Evolutionary conservation across 2,113 vertebrate species (phyloP), one percentile per base, ranked within the genome.

Genomic region (Clarias macrocephalus): DNA sequence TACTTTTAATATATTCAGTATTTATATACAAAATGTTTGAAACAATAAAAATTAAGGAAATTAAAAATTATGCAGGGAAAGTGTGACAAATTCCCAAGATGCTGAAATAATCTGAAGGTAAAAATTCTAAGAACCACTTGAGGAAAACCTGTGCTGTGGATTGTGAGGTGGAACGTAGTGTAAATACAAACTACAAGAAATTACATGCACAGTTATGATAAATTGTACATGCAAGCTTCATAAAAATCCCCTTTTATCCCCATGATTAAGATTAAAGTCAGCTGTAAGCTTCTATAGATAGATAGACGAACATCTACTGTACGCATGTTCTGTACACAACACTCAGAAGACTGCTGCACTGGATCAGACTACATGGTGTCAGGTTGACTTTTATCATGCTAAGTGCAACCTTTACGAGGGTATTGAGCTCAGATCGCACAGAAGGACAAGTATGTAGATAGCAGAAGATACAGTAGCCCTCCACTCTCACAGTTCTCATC

Each of bases 401-500:
- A 85, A 87, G 68, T 30, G n/a, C 80, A 60, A 84, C 81, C 65
- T 89, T 89, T 57, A 28, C 25, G n/a, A 33, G 72, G 2, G n/a
- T 28, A 87, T n/a, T 63, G 60, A 85, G 54, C 23, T 42, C 80
- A 83, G 56, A 60, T 85, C 85, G 82, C 57, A 33, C 3, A 75
- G 25, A 68, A 57, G n/a, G 28, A 89, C 81, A 84, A 87, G n/a
- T 18, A 80, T 33, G 76, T 60, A 33, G 54, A 80, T 48, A 25
- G n/a, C n/a, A n/a, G 65, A 37, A 73, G 56, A 76, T 75, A 75
- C 82, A 76, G 81, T 65, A 80, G 85, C 66, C 62, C 56, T 54
- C n/a, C 68, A 66, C 18, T 89, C 88, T 84, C 88, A 89, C 86
- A 87, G 59, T 87, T 86, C 88, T 89, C 82, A 72, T 87, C 86